These are phyloP conservation scores for Aphelenchoides avenae DNA, from an alignment of 1,140 invertebrate genomes.

Conservation along the genomic window DNA sequence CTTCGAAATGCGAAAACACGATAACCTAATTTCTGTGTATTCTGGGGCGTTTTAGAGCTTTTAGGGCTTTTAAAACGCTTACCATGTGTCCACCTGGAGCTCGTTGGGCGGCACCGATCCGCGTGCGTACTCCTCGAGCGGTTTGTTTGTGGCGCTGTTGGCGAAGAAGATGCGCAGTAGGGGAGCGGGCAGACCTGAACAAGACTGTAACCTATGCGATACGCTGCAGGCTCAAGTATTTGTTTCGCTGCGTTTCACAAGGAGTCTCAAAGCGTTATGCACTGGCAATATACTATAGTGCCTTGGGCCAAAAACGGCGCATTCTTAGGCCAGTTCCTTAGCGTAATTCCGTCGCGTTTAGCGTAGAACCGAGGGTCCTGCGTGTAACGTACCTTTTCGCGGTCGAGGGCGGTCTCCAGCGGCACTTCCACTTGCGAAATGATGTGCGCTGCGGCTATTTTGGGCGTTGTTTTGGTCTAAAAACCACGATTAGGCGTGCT, in stretches of 20 bases:
- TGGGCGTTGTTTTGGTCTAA: too few species aligned
- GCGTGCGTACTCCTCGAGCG: slow-evolving; percentile 79
- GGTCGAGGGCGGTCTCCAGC: slow-evolving; percentile 46
- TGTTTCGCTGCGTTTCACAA: too few species aligned
- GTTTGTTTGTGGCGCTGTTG: slow-evolving; percentile 80
- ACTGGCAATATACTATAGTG: too few species aligned
- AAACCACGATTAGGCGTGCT: too few species aligned
- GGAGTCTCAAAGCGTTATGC: too few species aligned
- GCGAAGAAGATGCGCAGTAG: slow-evolving; percentile 93
- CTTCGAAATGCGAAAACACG: too few species aligned
- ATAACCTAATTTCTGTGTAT: too few species aligned
- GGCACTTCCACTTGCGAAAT: slow-evolving; percentile 47
- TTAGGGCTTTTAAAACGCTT: slow-evolving; percentile 60
- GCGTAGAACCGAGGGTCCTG: too few species aligned
- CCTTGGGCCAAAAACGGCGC: not conserved
- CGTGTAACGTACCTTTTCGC: slow-evolving; percentile 52
- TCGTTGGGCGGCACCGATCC: slow-evolving; percentile 83
- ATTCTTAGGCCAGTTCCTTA: not conserved
- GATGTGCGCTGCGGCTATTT: too few species aligned
- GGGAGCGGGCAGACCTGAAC: slow-evolving; percentile 83
- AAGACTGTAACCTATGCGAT: too few species aligned
- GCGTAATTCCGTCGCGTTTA: too few species aligned
- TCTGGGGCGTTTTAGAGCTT: slow-evolving; percentile 12
- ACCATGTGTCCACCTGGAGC: slow-evolving; percentile 96
- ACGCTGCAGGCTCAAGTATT: too few species aligned